Conservation (phyloP, 53 echinoderm and acorn worm genomes). For the Holothuria leucospilota region DNA sequence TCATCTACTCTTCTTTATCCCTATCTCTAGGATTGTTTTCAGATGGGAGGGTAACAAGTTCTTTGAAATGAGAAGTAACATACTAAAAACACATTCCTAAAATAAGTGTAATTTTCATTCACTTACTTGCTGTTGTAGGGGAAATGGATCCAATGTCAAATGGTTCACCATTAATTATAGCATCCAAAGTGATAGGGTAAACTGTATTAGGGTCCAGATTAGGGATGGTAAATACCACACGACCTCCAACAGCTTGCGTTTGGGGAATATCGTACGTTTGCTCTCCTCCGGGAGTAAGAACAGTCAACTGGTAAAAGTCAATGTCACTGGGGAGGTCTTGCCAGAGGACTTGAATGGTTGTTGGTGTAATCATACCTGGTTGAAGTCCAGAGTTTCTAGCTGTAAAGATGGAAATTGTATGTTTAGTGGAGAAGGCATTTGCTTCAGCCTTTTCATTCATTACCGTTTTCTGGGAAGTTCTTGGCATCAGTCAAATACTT, state of each 20-base stretch:
- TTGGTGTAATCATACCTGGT: conserved; percentile 20
- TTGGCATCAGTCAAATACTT: no score
- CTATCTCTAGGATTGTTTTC: no score
- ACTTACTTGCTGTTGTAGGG: conserved; percentile 28
- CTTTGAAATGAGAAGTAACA: no score
- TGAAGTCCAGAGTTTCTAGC: conserved; percentile 7
- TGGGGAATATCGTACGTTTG: neutral
- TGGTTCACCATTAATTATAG: conserved; percentile 11
- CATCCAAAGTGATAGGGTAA: conserved; percentile 11
- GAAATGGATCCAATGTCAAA: neutral
- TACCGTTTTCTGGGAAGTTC: no score
- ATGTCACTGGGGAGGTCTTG: conserved; percentile 30
- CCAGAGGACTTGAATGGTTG: conserved; percentile 37
- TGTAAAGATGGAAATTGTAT: neutral
- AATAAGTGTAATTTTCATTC: neutral
- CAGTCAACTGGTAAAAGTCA: conserved; percentile 43
- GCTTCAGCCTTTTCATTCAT: no score
- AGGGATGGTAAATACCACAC: neutral
- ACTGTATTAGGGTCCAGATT: conserved; percentile 20
- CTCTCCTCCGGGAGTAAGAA: conserved; percentile 4
- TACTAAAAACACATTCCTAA: no score
- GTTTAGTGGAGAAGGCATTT: no score
- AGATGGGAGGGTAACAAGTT: no score
- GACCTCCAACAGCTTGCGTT: conserved; percentile 42
- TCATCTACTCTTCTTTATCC: no score